phyloP scores from a whole-genome alignment of 2,797 vertebrate genomes.

The Melanotaenia parkinsoni region DNA sequence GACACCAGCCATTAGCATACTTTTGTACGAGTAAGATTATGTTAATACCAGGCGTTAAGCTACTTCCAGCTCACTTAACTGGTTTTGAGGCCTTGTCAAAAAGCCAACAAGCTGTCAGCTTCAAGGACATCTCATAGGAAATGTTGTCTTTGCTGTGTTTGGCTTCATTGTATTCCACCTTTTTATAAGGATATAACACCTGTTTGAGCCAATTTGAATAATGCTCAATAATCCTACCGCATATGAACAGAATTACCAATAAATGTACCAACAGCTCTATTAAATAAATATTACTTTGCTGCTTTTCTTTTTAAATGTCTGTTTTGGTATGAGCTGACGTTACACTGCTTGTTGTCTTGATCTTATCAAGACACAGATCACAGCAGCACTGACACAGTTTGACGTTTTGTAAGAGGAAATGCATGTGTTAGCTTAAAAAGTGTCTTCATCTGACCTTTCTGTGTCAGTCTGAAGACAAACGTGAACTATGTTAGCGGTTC shows the following conservation, averaged over 20 bases:
- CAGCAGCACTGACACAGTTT: neutral
- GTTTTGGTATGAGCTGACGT: too few relatives aligned
- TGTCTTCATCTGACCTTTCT: neutral
- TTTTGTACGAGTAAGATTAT: neutral
- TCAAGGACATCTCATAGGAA: too few relatives aligned
- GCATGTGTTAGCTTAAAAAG: neutral
- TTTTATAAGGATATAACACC: neutral
- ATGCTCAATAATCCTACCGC: neutral
- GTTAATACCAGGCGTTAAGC: too few relatives aligned
- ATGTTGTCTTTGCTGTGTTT: too few relatives aligned
- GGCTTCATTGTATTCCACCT: too few relatives aligned
- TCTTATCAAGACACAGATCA: constrained; percentile 7
- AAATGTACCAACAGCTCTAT: too few relatives aligned
- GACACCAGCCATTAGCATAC: neutral
- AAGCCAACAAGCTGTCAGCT: too few relatives aligned
- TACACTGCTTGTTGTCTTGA: neutral
- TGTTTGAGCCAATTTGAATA: neutral
- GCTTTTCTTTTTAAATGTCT: too few relatives aligned
- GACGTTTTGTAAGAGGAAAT: constrained; percentile 7
- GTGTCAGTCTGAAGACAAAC: neutral
- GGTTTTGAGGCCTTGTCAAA: too few relatives aligned
- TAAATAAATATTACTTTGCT: too few relatives aligned
- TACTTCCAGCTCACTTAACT: too few relatives aligned
- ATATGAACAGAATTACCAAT: too few relatives aligned
- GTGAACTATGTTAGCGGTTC: neutral